These are phyloP conservation scores for Columba livia DNA, from an alignment of 2,113 vertebrate species.

Conservation along the genomic window DNA sequence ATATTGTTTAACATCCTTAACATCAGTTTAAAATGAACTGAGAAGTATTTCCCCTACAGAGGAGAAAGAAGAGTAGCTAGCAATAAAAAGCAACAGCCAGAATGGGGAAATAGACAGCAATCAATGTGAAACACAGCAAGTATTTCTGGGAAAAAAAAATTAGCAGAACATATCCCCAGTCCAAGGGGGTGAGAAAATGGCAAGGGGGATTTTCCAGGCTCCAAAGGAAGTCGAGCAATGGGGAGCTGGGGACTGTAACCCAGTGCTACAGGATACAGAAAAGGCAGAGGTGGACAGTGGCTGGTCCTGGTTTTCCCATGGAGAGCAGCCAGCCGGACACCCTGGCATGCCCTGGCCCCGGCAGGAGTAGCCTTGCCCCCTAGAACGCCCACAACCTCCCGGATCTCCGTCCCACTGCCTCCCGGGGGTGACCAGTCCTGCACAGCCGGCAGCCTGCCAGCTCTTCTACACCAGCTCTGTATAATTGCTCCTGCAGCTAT, in stretches of 20 bases:
- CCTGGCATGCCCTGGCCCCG: fast-evolving
- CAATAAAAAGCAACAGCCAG: neutral
- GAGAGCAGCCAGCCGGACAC: fast-evolving
- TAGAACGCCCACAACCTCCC: fast-evolving
- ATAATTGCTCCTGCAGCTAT: neutral
- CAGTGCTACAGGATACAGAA: neutral
- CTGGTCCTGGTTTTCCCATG: neutral
- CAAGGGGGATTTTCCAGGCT: neutral
- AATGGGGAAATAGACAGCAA: neutral
- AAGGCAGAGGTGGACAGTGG: neutral
- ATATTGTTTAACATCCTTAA: neutral
- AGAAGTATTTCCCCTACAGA: neutral
- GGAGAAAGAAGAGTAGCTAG: neutral
- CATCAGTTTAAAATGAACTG: neutral
- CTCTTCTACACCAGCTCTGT: neutral
- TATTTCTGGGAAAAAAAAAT: neutral
- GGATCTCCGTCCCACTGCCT: neutral
- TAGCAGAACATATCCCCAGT: neutral
- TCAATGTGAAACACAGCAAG: neutral
- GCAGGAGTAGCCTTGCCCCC: neutral
- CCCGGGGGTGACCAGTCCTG: neutral
- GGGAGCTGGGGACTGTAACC: neutral
- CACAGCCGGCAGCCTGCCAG: slow-evolving; percentile 9
- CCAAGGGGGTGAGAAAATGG: neutral
- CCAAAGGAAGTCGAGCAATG: fast-evolving